phyloP scores from a whole-genome alignment of 2,888 invertebrate genomes.

The Horisme vitalbata region DNA sequence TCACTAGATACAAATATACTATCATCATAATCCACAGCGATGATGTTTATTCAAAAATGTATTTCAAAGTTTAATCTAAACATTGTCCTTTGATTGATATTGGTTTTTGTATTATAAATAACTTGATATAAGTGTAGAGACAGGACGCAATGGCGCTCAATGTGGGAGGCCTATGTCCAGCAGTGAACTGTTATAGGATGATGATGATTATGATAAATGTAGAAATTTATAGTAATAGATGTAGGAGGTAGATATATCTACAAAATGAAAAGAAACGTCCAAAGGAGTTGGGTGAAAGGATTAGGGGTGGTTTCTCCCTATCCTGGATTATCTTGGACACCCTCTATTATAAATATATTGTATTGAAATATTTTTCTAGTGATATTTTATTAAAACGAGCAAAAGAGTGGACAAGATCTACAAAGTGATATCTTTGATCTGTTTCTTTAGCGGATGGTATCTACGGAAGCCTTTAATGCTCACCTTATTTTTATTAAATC shows the following conservation, averaged over 20 bases:
- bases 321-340: constrained; percentile 63
- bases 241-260: constrained; percentile 35
- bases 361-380: constrained; percentile 74
- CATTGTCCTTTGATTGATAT: background rate
- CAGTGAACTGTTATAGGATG: too few species aligned
- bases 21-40: too few species aligned
- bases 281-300: constrained; percentile 66
- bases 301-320: constrained; percentile 48
- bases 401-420: constrained; percentile 39
- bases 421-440: constrained; percentile 65
- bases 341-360: constrained; percentile 54
- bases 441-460: constrained; percentile 34
- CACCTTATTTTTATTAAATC: constrained; percentile 21
- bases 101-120: too few species aligned
- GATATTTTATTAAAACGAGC: constrained; percentile 71
- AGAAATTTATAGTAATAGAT: constrained; percentile 23
- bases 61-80: too few species aligned
- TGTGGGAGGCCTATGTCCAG: too few species aligned
- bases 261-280: constrained; percentile 64
- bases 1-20: too few species aligned
- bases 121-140: too few species aligned
- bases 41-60: too few species aligned
- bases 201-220: too few species aligned
- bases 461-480: constrained; percentile 3
- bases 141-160: too few species aligned